Evolutionary conservation across 2,888 invertebrate genomes (phyloP).

Genomic region (Neoascia interrupta): DNA sequence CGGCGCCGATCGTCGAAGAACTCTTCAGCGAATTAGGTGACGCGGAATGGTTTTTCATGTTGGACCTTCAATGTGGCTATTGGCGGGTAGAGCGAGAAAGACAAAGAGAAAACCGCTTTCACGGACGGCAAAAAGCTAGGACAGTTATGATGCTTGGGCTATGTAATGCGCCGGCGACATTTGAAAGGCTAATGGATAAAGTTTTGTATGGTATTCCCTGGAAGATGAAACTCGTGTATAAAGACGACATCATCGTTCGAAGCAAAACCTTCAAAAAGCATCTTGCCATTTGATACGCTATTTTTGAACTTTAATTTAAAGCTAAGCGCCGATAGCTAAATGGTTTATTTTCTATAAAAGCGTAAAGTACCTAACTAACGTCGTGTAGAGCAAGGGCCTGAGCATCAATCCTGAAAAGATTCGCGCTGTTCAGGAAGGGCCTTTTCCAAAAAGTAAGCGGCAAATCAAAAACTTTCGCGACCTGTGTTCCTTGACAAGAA

Average conservation of each 20-base stretch:
- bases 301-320: conserved; percentile 29
- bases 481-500: conserved; percentile 1
- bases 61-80: too few species aligned
- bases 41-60: background rate
- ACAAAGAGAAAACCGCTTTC: background rate
- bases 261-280: conserved; percentile 56
- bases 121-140: conserved; percentile 58
- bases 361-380: conserved; percentile 28
- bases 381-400: conserved; percentile 14
- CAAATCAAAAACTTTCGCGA: conserved; percentile 13
- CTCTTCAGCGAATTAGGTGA: background rate
- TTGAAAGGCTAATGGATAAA: conserved; percentile 65
- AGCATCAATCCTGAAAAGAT: conserved; percentile 17
- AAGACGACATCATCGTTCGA: conserved; percentile 67
- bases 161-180: conserved; percentile 63
- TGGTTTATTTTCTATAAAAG: too few species aligned
- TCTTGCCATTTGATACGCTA: conserved; percentile 5
- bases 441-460: conserved; percentile 11
- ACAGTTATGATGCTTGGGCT: conserved; percentile 70
- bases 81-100: too few species aligned
- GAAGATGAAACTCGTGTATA: conserved; percentile 63
- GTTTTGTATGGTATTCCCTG: conserved; percentile 37
- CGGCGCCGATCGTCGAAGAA: too few species aligned
- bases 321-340: conserved; percentile 28
- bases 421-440: background rate